Conservation (phyloP, 1,140 invertebrate species). For the Zaprionus camerounensis region DNA sequence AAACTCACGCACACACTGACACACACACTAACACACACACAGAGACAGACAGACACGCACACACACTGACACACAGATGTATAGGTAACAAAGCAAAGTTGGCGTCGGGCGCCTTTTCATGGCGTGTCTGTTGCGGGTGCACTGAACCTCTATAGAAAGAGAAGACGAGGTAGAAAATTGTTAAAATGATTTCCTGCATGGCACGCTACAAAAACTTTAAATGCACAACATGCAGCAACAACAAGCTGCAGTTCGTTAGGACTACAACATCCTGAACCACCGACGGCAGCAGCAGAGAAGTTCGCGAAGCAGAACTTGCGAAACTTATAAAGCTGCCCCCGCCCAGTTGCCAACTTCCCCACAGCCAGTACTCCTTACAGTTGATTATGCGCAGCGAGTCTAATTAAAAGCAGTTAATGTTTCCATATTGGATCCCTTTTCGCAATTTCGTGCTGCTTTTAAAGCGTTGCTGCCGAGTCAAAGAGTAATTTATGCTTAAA, state of each 20-base stretch:
- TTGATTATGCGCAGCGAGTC: constrained; percentile 69
- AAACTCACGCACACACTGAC: constrained; percentile 9
- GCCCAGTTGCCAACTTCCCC: neutral
- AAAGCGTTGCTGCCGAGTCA: constrained; percentile 30
- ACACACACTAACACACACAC: neutral
- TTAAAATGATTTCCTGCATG: constrained; percentile 81
- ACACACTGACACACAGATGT: constrained; percentile 3
- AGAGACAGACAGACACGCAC: neutral
- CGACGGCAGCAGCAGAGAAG: constrained; percentile 18
- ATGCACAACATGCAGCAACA: constrained; percentile 70
- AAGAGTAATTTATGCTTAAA: neutral
- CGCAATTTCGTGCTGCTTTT: constrained; percentile 45
- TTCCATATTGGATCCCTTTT: constrained; percentile 26
- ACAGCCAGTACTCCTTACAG: constrained; percentile 40
- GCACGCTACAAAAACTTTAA: constrained; percentile 79
- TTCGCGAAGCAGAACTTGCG: constrained; percentile 38
- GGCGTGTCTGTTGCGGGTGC: constrained; percentile 66
- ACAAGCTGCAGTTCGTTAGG: constrained; percentile 42
- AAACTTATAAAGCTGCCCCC: constrained; percentile 33
- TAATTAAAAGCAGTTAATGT: constrained; percentile 77
- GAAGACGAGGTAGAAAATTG: constrained; percentile 65
- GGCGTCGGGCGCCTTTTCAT: constrained; percentile 65
- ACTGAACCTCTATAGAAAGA: constrained; percentile 69
- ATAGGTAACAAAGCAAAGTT: constrained; percentile 67
- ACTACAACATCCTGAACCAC: constrained; percentile 41